phyloP scores from a whole-genome alignment of 2,797 vertebrate genomes.

The Xiphorhynchus erythropygius region DNA sequence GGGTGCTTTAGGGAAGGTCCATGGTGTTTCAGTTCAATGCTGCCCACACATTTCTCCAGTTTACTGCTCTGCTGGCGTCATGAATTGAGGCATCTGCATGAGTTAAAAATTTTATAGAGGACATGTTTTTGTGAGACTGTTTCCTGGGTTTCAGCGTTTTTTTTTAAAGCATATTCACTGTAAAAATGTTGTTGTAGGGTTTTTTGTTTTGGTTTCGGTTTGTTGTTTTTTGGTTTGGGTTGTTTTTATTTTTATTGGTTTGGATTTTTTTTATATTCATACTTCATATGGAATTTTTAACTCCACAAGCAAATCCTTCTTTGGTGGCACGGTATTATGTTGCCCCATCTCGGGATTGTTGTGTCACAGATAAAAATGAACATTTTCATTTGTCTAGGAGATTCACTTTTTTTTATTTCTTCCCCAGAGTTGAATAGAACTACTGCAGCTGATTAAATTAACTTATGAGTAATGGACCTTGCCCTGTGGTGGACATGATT shows the following conservation, averaged over 20 bases:
- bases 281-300: not conserved
- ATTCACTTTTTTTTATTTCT: not conserved
- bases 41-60: not conserved
- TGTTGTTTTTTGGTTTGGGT: too few species aligned
- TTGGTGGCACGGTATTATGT: not conserved
- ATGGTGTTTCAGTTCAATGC: not conserved
- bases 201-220: too few species aligned
- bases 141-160: not conserved
- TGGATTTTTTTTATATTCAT: not conserved
- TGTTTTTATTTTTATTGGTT: too few species aligned
- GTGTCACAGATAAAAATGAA: not conserved
- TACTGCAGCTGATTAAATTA: not conserved
- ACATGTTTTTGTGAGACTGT: not conserved
- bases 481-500: not conserved
- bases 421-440: not conserved
- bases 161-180: too few species aligned
- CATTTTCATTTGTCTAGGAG: not conserved
- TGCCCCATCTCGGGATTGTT: not conserved
- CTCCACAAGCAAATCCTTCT: not conserved
- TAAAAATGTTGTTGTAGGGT: too few species aligned
- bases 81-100: not conserved
- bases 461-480: not conserved
- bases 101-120: not conserved
- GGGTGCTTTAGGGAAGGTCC: accelerated
- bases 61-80: not conserved